These are phyloP conservation scores for Lepus oiostolus DNA, from an alignment of 2,797 vertebrate genomes.

Conservation along the genomic window DNA sequence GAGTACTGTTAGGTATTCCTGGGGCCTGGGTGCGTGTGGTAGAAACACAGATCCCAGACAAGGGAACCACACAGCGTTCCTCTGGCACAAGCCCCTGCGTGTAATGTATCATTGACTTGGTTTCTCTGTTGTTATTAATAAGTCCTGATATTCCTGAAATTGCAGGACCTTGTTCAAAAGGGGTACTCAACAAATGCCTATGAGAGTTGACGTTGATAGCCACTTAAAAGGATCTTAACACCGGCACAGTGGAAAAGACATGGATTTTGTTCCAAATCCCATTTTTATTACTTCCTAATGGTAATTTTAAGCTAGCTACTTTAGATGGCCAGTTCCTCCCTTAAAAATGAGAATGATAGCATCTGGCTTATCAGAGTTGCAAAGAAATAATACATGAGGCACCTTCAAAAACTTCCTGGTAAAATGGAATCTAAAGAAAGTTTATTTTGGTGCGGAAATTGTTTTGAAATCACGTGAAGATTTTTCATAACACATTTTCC, in stretches of 20 bases:
- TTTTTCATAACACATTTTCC: too few species aligned
- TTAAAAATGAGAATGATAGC: neutral
- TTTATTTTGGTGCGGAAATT: too few species aligned
- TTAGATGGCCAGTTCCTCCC: neutral
- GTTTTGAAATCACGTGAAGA: too few species aligned
- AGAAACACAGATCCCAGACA: neutral
- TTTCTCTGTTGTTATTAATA: neutral
- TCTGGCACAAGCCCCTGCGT: neutral
- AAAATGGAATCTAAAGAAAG: too few species aligned
- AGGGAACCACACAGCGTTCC: too few species aligned
- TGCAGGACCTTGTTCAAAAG: neutral
- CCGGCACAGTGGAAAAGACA: neutral
- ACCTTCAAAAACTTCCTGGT: neutral
- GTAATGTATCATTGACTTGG: neutral
- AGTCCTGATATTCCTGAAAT: constrained; percentile 26
- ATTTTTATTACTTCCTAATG: constrained; percentile 24
- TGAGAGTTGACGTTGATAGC: neutral
- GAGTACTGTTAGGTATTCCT: neutral
- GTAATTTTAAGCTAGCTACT: neutral
- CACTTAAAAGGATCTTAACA: neutral
- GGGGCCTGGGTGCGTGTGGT: neutral
- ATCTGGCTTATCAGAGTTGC: neutral
- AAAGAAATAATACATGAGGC: neutral
- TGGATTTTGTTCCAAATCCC: neutral
- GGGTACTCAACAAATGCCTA: neutral